phyloP scores from a whole-genome alignment of 2,797 vertebrate genomes.

The Babyrousa celebensis region DNA sequence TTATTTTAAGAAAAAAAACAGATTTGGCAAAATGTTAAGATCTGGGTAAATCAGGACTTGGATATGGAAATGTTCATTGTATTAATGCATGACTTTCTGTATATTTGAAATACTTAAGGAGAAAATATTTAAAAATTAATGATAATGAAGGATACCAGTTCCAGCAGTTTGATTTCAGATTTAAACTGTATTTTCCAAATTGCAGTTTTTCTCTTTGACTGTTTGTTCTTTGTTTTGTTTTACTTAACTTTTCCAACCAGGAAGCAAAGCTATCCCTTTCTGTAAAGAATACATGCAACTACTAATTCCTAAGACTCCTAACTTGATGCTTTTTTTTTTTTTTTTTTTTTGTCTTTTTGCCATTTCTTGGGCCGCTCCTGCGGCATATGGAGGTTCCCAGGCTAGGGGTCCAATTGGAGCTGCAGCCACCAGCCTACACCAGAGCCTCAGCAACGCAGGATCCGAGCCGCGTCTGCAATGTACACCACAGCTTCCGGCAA shows the following conservation, averaged over 20 bases:
- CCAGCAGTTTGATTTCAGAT: conserved; percentile 48
- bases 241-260: not conserved
- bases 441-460: no score
- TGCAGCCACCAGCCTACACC: no score
- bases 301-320: not conserved
- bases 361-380: no score
- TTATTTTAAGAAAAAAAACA: conserved; percentile 29
- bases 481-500: no score
- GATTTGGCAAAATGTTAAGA: conserved; percentile 19
- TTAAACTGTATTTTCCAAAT: not conserved
- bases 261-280: not conserved
- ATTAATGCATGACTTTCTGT: not conserved
- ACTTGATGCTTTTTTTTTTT: not conserved
- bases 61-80: not conserved
- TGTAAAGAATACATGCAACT: not conserved
- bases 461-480: no score
- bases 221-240: conserved; percentile 21
- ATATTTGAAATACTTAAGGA: not conserved
- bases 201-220: conserved; percentile 1
- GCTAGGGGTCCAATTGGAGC: no score
- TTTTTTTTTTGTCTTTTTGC: not conserved
- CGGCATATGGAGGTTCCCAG: no score
- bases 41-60: not conserved
- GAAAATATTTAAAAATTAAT: not conserved
- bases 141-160: not conserved